Conservation (phyloP, 2,113 vertebrate genomes). For the Eonycteris spelaea region DNA sequence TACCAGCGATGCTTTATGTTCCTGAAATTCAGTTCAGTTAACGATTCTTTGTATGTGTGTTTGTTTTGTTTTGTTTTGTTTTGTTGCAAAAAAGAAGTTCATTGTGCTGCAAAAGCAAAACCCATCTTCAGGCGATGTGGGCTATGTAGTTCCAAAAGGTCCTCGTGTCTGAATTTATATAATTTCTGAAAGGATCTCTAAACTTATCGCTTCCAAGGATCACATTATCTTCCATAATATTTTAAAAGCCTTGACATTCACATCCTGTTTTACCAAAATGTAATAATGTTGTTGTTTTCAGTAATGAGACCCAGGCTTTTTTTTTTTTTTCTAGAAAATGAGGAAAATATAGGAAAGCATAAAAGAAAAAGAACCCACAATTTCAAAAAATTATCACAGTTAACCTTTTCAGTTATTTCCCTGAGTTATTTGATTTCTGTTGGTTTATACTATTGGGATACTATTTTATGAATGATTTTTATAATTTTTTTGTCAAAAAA, state of each 20-base stretch:
- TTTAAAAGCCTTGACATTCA: not conserved
- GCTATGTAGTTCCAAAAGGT: not conserved
- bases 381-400: not conserved
- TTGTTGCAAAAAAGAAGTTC: not conserved
- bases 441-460: not conserved
- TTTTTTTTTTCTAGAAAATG: not conserved
- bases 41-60: not conserved
- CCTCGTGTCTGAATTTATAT: not conserved
- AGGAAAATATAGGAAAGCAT: not conserved
- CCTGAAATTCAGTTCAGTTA: not conserved
- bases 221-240: not conserved
- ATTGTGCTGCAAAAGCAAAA: not conserved
- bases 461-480: not conserved
- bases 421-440: not conserved
- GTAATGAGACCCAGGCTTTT: not conserved
- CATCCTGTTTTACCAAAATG: not conserved
- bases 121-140: not conserved
- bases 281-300: slow-evolving; percentile 15
- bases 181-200: not conserved
- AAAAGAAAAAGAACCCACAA: not conserved
- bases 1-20: not conserved
- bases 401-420: not conserved
- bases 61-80: too few relatives aligned
- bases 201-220: not conserved
- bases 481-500: not conserved